Conservation (phyloP, 2,113 vertebrate genomes). For the Sander vitreus region DNA sequence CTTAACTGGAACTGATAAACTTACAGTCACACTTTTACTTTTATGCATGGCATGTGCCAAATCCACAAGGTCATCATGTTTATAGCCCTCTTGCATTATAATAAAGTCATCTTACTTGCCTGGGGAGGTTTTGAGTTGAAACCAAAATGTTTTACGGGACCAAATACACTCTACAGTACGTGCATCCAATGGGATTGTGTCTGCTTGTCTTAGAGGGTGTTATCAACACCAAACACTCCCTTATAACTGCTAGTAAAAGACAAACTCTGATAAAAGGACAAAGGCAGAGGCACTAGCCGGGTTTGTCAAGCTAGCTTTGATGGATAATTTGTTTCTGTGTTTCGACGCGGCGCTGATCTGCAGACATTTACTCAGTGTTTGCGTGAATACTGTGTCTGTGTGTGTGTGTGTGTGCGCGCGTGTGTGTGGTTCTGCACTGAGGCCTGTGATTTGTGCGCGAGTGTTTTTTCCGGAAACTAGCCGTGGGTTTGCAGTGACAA, state of each 20-base stretch:
- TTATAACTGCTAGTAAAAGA: slow-evolving; percentile 8
- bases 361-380: not conserved
- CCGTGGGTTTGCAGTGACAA: slow-evolving; percentile 12
- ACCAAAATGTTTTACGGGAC: not conserved
- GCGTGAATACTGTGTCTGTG: not conserved
- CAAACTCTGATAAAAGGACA: slow-evolving; percentile 24
- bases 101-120: not conserved
- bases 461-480: not conserved
- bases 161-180: not conserved
- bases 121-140: not conserved
- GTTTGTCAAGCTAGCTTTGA: not conserved
- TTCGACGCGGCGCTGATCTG: not conserved
- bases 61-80: not conserved
- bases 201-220: slow-evolving; percentile 45
- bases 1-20: no score
- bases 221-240: slow-evolving; percentile 19
- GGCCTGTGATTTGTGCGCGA: slow-evolving; percentile 6
- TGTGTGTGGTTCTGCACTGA: not conserved
- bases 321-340: not conserved
- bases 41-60: not conserved
- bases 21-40: not conserved
- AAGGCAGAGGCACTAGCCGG: not conserved
- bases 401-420: not conserved
- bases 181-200: slow-evolving; percentile 18
- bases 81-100: not conserved